These are phyloP conservation scores for Oxyscelio sp. DNA, from an alignment of 2,888 invertebrate species.

Conservation along the genomic window DNA sequence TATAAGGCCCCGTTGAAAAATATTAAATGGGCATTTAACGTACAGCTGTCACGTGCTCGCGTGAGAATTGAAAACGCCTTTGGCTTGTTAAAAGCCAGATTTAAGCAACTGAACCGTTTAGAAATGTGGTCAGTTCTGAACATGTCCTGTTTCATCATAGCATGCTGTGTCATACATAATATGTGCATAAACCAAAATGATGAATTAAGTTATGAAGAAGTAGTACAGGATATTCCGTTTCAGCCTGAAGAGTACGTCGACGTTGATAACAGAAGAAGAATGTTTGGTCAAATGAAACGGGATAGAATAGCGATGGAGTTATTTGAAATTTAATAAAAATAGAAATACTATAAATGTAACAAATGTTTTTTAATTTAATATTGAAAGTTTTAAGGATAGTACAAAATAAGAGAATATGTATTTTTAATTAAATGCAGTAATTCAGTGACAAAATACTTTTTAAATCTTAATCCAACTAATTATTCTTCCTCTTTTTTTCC, in stretches of 20 bases:
- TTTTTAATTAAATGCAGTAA: no score
- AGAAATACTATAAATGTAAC: no score
- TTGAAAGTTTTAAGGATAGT: no score
- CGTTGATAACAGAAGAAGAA: conserved; percentile 19
- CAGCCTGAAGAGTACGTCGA: conserved; percentile 29
- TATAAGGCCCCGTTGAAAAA: conserved; percentile 32
- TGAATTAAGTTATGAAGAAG: not conserved
- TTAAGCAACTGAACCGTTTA: conserved; percentile 27
- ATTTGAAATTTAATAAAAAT: no score
- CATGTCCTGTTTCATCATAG: conserved; percentile 35
- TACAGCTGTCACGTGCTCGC: conserved; percentile 11
- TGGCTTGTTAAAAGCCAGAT: no score
- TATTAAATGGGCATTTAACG: conserved; percentile 12
- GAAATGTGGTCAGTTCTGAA: conserved; percentile 7
- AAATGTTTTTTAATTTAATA: no score
- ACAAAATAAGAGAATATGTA: no score
- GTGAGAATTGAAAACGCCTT: conserved; percentile 41
- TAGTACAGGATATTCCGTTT: conserved; percentile 24
- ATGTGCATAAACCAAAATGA: conserved; percentile 22
- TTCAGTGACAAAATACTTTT: no score
- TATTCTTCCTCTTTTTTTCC: no score
- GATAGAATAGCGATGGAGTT: conserved; percentile 11
- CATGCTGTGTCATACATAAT: conserved; percentile 43
- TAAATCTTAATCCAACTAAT: no score
- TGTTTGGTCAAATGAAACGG: conserved; percentile 35